Base-by-base conservation (phyloP, 1,140 invertebrate species). In the Bombyx mandarina region DNA sequence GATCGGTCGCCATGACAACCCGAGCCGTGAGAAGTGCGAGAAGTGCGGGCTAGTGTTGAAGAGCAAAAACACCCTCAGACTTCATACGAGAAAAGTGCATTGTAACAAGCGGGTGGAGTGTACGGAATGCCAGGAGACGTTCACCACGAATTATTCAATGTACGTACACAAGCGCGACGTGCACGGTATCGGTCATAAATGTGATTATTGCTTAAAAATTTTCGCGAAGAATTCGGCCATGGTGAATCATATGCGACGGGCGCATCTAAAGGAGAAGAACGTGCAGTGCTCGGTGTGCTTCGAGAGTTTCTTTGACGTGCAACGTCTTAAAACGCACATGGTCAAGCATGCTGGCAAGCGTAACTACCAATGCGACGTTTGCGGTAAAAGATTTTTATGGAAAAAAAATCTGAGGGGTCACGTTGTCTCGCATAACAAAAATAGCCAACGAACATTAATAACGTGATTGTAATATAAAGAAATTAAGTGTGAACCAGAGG, bases 311-410 rank as follows among this genome's bases (percentile, higher is more conserved):
- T 82, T 94, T 79, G 81, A 87, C 54, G 77, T 75, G 45, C 69
- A 79, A 3, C 76, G 80, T 8, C 68, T 90, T 7, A 77, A 76
- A 45, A 77, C 71, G 43, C 89, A 90, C 55, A 84, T 89, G 76
- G 70, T 87, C 3, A 81, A 83, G 44, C 90, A 91, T 69, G 92
- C 91, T 1, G 93, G 93, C 1, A 92, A 93, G 64, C 91, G 93
- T 53, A 94, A 94, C 22, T 93, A 94, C 69, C 91, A 93, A 62
- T 90, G 89, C 64, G 89, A 90, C 5, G 80, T 91, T 12, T 95
- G 94, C 71, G 89, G 90, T 3, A 91, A 91, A 58, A 88, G 75
- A 75, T 92, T 79, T 50, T 57, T 79, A 3, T 79, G 79, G 78
- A 83, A 83, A 61, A 76, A 77, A 45, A 81, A 79, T 61, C 61